Evolutionary conservation across 2,888 invertebrate genomes (phyloP).

Genomic region (Oscheius sp.): DNA sequence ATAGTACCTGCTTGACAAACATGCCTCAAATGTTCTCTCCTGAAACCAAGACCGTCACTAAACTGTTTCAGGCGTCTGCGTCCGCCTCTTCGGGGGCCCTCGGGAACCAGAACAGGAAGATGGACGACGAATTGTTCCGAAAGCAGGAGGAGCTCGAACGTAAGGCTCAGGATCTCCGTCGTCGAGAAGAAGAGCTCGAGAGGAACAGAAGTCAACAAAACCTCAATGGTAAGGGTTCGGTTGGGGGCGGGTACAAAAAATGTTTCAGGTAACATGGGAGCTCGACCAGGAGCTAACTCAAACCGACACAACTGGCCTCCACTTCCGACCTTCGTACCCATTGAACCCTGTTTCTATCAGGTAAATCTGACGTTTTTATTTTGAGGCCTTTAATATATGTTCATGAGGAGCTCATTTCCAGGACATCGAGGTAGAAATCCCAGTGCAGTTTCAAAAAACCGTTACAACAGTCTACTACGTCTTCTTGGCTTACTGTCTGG

Average conservation of each 20-base stretch:
- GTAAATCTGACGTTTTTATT: conserved; percentile 31
- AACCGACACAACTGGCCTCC: conserved; percentile 77
- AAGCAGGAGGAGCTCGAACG: conserved; percentile 71
- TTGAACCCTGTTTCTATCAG: conserved; percentile 98
- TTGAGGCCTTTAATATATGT: too few species aligned
- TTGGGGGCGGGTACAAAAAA: too few species aligned
- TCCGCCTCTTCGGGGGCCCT: conserved; percentile 29
- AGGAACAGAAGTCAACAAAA: conserved; percentile 45
- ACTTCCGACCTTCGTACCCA: conserved; percentile 87
- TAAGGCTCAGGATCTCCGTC: conserved; percentile 67
- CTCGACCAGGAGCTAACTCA: conserved; percentile 19
- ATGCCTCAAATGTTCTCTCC: too few species aligned
- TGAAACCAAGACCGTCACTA: too few species aligned
- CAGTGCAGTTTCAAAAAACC: conserved; percentile 94
- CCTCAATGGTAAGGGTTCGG: conserved; percentile 8
- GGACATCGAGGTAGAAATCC: conserved; percentile 98
- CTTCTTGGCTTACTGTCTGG: conserved; percentile 81
- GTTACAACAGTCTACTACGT: conserved; percentile 95
- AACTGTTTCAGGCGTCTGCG: conserved; percentile 32
- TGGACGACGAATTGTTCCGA: conserved; percentile 70
- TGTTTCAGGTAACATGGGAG: conserved; percentile 17
- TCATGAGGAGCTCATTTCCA: conserved; percentile 19
- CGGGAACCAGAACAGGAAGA: conserved; percentile 27
- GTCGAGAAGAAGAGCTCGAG: conserved; percentile 81
- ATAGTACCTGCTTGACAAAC: too few species aligned